These are phyloP conservation scores for Encarsia formosa DNA, from an alignment of 2,888 invertebrate genomes.

Conservation along the genomic window DNA sequence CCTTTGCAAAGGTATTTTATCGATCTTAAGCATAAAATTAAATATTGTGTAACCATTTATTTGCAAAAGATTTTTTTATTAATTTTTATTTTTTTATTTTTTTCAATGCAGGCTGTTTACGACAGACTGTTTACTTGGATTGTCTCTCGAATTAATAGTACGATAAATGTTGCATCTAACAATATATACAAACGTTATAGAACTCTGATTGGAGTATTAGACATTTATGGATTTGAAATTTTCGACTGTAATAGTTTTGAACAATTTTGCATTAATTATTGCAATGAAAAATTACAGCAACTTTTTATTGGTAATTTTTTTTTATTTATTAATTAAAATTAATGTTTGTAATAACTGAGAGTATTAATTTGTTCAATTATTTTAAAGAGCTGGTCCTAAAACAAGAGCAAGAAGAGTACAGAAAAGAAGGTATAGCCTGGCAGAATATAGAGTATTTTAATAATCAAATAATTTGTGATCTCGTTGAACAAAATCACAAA, in stretches of 20 bases:
- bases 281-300: conserved; percentile 97
- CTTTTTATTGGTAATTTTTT: conserved; percentile 77
- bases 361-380: background rate
- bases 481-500: conserved; percentile 90
- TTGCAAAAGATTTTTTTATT: background rate
- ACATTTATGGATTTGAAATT: conserved; percentile 98
- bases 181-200: conserved; percentile 56
- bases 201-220: conserved; percentile 89
- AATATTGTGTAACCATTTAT: too few relatives aligned
- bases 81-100: too few relatives aligned
- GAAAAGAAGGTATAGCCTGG: conserved; percentile 94
- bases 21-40: background rate
- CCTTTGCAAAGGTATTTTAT: conserved; percentile 81
- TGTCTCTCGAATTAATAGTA: conserved; percentile 85
- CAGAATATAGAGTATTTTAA: conserved; percentile 93
- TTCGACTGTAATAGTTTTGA: conserved; percentile 97
- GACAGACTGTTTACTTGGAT: conserved; percentile 94
- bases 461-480: conserved; percentile 92
- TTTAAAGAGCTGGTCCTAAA: conserved; percentile 86
- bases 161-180: conserved; percentile 71
- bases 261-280: conserved; percentile 98
- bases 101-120: conserved; percentile 71
- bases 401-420: conserved; percentile 97
- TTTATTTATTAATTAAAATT: background rate
- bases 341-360: background rate